Evolutionary conservation across 2,113 vertebrate genomes (phyloP), one percentile per base, ranked within the genome.

Genomic region (Trichomycterus rosablanca): DNA sequence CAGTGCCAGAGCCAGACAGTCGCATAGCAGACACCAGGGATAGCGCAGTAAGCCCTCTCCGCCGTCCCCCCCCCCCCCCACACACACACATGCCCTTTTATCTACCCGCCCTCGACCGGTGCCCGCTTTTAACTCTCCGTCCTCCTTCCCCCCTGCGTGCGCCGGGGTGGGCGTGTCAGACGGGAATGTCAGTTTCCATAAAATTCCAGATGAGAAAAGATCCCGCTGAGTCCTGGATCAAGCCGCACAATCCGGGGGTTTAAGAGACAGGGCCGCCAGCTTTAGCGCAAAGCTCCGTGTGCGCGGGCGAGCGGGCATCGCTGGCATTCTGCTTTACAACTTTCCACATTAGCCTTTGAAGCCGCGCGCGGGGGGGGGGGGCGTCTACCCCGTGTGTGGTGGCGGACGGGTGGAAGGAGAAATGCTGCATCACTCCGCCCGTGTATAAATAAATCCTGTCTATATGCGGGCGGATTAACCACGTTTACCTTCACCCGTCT

Each of bases 171-270:
- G 34, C 39, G 19, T 48, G 48, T 56, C 7, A 11, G 40, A 49
- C 44, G 42, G 32, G 55, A 60, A 71, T 59, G 57, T 35, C 16
- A 4, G 42, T 63, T 67, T 67, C 42, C 59, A 26, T 43, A 67
- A 63, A 72, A 67, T 59, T 67, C 70, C 64, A 63, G 59, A 67
- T 60, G 26, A 54, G 65, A 67, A 67, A 67, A 70, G 65, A 66
- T 61, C 68, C 62, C 44, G 26, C 68, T 53, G 70, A 72, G 59
- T 63, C 59, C 46, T n/a, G 64, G 64, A 61, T 67, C 64, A 67
- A 50, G 24, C 46, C 52, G 43, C 20, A 49, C 63, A 72, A 72
- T 67, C 70, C 65, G 34, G 64, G 70, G 70, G 67, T 63, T 67
- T 67, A 45, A 45, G 26, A 63, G 14, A 28, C 48, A 44, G 46